These are phyloP conservation scores for Nematolebias whitei DNA, from an alignment of 2,113 vertebrate species.

Conservation along the genomic window DNA sequence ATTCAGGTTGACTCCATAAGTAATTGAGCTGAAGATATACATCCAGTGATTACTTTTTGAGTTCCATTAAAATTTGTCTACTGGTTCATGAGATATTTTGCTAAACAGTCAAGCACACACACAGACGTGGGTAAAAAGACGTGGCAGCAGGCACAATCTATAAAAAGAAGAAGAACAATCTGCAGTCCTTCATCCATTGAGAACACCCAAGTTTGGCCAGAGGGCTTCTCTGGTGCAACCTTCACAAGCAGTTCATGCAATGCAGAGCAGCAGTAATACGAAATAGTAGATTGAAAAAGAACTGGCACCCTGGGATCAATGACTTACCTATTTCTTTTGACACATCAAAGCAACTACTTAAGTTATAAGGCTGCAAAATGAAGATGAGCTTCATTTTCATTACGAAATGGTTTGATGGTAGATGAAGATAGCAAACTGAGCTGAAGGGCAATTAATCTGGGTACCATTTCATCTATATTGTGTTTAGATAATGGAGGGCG, in stretches of 20 bases:
- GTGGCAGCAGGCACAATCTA: too few species aligned
- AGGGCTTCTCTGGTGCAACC: conserved; percentile 41
- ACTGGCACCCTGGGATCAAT: conserved; percentile 54
- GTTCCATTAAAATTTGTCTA: too few species aligned
- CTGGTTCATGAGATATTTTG: too few species aligned
- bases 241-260: conserved; percentile 39
- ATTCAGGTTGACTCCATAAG: background rate
- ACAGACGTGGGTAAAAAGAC: background rate
- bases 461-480: conserved; percentile 65
- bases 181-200: conserved; percentile 21
- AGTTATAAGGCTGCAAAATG: conserved; percentile 55
- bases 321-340: conserved; percentile 60
- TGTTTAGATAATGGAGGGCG: conserved; percentile 63
- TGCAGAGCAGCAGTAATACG: conserved; percentile 46
- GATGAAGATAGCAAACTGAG: conserved; percentile 54
- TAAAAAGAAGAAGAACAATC: background rate
- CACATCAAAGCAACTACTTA: conserved; percentile 69
- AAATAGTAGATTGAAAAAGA: conserved; percentile 58
- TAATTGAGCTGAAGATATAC: too few species aligned
- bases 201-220: conserved; percentile 29
- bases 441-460: conserved; percentile 67
- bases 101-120: too few species aligned
- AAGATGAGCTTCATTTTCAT: conserved; percentile 59
- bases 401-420: conserved; percentile 50
- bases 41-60: too few species aligned